phyloP scores from a whole-genome alignment of 2,888 invertebrate species.

The Liodrosophila aerea region DNA sequence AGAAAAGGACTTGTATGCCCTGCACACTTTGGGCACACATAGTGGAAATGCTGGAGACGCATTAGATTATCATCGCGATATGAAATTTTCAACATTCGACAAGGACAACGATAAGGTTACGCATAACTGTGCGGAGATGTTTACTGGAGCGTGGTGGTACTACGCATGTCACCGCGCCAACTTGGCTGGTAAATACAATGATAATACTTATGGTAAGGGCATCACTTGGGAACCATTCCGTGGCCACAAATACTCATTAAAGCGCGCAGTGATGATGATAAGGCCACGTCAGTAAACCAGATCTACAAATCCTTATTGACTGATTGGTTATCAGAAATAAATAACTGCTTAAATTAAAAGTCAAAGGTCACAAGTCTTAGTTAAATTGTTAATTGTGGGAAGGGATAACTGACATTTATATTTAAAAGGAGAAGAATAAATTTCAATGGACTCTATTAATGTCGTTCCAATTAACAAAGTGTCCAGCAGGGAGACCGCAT shows the following conservation, averaged over 20 bases:
- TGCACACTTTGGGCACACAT: conserved; percentile 27
- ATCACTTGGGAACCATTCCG: background rate
- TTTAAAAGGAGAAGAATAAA: too few species aligned
- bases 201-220: background rate
- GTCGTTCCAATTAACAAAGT: too few species aligned
- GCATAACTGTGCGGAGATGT: background rate
- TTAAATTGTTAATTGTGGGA: too few species aligned
- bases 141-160: conserved; percentile 5
- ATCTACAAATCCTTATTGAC: too few species aligned
- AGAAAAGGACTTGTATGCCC: conserved; percentile 18
- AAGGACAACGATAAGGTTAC: background rate
- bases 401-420: too few species aligned
- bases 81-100: conserved; percentile 1
- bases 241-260: background rate
- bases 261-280: too few species aligned
- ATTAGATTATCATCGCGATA: conserved; percentile 12
- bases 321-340: too few species aligned
- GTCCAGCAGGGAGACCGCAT: too few species aligned
- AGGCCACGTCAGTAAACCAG: too few species aligned
- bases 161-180: background rate
- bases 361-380: too few species aligned
- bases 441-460: too few species aligned
- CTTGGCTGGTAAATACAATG: background rate
- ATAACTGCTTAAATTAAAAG: too few species aligned
- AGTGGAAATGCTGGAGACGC: conserved; percentile 39